phyloP scores from a whole-genome alignment of 2,888 invertebrate species.

The Osedax frankpressi region DNA sequence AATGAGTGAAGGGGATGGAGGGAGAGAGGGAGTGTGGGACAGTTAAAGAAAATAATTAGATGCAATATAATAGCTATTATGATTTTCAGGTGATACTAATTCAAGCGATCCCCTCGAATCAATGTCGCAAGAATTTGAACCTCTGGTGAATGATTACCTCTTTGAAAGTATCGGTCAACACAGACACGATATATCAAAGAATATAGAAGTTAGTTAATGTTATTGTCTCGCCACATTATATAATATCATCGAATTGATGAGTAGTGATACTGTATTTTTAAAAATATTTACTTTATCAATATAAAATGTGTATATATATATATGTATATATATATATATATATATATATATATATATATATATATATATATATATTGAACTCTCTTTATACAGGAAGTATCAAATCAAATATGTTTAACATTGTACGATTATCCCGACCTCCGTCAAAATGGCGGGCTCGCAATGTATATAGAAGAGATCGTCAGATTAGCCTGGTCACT shows the following conservation, averaged over 20 bases:
- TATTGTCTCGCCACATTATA: too few relatives aligned
- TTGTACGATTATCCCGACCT: slow-evolving; percentile 84
- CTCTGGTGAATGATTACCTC: slow-evolving; percentile 55
- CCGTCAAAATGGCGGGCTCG: slow-evolving; percentile 62
- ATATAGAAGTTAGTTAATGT: slow-evolving; percentile 48
- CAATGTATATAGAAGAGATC: slow-evolving; percentile 66
- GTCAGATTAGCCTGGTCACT: slow-evolving; percentile 77
- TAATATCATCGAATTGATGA: too few relatives aligned
- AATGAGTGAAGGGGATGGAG: too few relatives aligned
- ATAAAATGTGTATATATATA: background rate
- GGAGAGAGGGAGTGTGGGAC: too few relatives aligned
- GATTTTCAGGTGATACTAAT: slow-evolving; percentile 1
- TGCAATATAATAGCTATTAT: too few relatives aligned
- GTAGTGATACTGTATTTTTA: too few relatives aligned
- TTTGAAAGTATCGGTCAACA: slow-evolving; percentile 55
- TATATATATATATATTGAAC: background rate
- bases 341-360: background rate
- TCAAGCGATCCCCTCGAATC: slow-evolving; percentile 25
- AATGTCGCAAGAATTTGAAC: slow-evolving; percentile 39
- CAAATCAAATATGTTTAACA: slow-evolving; percentile 66
- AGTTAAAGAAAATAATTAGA: too few relatives aligned
- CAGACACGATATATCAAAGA: slow-evolving; percentile 49
- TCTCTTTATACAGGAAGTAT: slow-evolving; percentile 50
- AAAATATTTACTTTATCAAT: background rate
- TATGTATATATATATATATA: background rate